These are phyloP conservation scores for Heterodera carotae DNA, from an alignment of 1,140 invertebrate genomes.

Conservation along the genomic window DNA sequence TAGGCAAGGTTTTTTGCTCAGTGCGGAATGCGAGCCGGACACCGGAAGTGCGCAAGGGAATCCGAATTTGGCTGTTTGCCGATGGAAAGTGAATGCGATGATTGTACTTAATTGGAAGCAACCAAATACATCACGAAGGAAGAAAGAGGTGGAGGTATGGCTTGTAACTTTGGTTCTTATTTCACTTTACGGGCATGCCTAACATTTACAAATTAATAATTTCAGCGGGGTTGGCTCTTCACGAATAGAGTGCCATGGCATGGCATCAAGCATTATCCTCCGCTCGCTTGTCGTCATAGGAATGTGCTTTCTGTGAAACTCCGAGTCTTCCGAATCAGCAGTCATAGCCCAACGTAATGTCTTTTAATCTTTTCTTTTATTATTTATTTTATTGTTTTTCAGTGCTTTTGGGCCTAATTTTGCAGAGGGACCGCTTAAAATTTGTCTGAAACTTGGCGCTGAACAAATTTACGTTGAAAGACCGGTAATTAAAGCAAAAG, in stretches of 20 bases:
- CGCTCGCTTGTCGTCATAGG: not conserved
- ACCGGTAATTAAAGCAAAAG: not conserved
- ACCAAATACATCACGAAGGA: not conserved
- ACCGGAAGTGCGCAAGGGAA: not conserved
- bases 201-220: not conserved
- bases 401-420: not conserved
- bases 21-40: not conserved
- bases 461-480: not conserved
- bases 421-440: not conserved
- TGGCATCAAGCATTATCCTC: not conserved
- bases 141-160: not conserved
- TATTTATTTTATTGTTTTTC: not conserved
- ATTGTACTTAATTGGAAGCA: not conserved
- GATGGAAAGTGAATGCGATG: not conserved
- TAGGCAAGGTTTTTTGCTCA: not conserved
- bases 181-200: too few relatives aligned
- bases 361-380: not conserved
- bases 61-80: not conserved
- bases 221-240: not conserved
- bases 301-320: not conserved
- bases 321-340: not conserved
- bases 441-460: not conserved
- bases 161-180: too few relatives aligned
- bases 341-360: not conserved
- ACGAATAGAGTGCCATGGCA: not conserved